A percentile compares a stretch with the other conserved stretches of the same genome.
Conservation (phyloP, 2,797 vertebrate species). For the Pseudopleuronectes americanus region DNA sequence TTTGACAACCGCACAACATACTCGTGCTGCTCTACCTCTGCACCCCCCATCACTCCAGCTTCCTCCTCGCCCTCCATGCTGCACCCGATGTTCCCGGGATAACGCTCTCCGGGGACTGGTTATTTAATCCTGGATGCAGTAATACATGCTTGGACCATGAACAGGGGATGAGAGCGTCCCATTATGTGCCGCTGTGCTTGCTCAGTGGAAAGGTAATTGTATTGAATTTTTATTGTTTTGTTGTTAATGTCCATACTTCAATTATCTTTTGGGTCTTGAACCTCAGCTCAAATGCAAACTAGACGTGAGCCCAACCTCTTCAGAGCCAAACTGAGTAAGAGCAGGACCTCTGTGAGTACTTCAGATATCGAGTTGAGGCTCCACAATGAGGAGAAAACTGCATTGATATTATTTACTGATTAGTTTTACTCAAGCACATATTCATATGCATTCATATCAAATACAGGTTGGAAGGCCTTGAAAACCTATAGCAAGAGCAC, state of each 20-base stretch:
- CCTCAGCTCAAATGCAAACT: too few species aligned
- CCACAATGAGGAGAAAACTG: background rate
- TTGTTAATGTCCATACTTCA: background rate
- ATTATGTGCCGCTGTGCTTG: conserved; percentile 48
- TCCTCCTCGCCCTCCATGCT: conserved; percentile 28
- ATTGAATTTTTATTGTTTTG: conserved; percentile 5
- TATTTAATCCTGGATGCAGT: conserved; percentile 51
- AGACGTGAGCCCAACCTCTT: background rate
- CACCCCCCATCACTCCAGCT: conserved; percentile 17
- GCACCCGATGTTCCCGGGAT: conserved; percentile 32
- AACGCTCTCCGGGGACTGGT: conserved; percentile 46
- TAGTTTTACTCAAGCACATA: too few species aligned
- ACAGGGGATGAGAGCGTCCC: conserved; percentile 52
- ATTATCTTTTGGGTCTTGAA: background rate
- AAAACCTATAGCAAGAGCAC: too few species aligned
- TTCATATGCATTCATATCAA: too few species aligned
- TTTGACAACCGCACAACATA: conserved; percentile 62
- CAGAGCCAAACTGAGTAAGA: background rate
- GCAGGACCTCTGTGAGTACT: background rate
- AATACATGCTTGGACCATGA: conserved; percentile 28
- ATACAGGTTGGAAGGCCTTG: too few species aligned
- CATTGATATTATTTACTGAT: background rate
- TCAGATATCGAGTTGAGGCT: background rate
- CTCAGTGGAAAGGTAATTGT: conserved; percentile 21
- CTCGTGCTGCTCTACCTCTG: conserved; percentile 41